These are phyloP conservation scores for Cyphomyrmex costatus DNA, from an alignment of 1,140 invertebrate genomes.

Conservation along the genomic window DNA sequence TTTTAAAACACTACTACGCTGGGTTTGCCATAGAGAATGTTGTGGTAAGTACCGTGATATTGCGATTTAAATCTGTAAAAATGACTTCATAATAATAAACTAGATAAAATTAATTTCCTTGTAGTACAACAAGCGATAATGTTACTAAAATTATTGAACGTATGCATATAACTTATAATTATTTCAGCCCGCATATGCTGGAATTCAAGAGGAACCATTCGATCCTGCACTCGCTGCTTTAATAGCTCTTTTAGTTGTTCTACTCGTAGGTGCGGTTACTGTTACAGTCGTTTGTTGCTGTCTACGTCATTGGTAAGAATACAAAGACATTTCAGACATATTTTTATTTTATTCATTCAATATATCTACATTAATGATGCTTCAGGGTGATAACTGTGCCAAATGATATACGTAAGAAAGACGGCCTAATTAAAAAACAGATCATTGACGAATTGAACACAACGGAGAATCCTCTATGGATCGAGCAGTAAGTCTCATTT, in stretches of 20 bases:
- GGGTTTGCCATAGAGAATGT: constrained; percentile 95
- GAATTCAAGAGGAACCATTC: constrained; percentile 90
- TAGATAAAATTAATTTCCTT: neutral
- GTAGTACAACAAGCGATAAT: neutral
- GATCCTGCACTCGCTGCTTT: constrained; percentile 94
- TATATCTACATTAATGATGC: neutral
- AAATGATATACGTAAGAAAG: constrained; percentile 90
- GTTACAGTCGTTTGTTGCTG: constrained; percentile 96
- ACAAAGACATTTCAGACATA: constrained; percentile 33
- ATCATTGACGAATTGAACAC: constrained; percentile 94
- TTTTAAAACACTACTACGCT: constrained; percentile 92
- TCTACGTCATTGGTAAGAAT: constrained; percentile 92
- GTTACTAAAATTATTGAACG: neutral
- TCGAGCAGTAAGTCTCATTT: constrained; percentile 92
- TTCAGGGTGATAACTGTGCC: constrained; percentile 90
- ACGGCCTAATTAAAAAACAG: constrained; percentile 93
- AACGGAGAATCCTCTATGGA: constrained; percentile 97
- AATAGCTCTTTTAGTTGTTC: constrained; percentile 94
- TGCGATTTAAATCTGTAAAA: neutral
- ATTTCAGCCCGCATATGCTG: constrained; percentile 87
- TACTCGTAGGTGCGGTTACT: constrained; percentile 95
- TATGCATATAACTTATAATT: constrained; percentile 7
- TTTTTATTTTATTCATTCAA: neutral
- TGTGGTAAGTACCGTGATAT: constrained; percentile 85
- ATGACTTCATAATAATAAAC: neutral